Conservation (phyloP, 2,888 invertebrate genomes). For the Drosophila koepferae region DNA sequence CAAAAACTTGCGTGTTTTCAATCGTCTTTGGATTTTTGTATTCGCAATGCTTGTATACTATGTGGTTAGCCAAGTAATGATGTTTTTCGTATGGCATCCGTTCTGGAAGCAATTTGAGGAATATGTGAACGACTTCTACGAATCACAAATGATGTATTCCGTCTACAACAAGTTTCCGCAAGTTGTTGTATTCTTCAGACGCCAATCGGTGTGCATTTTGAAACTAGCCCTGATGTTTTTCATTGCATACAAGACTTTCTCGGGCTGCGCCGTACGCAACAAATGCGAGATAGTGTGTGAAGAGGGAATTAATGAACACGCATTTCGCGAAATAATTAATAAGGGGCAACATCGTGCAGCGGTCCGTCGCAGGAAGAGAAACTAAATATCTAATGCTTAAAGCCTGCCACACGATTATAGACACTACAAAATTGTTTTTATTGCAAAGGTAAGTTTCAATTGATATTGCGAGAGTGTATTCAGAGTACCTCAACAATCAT, state of each 20-base stretch:
- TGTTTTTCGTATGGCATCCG: background rate
- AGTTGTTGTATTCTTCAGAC: background rate
- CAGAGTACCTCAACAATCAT: background rate
- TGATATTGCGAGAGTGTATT: background rate
- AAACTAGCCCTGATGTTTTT: background rate
- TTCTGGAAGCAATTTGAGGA: fast-evolving
- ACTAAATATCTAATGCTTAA: no score
- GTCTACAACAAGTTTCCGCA: background rate
- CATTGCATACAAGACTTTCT: background rate
- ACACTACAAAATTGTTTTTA: no score
- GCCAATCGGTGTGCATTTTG: background rate
- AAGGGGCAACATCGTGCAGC: no score
- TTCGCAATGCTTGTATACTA: background rate
- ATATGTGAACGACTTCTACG: background rate
- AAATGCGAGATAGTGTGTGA: fast-evolving
- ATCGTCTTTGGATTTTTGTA: background rate
- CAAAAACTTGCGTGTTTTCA: background rate
- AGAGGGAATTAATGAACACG: background rate
- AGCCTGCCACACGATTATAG: background rate
- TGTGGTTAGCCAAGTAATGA: background rate
- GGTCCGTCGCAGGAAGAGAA: no score
- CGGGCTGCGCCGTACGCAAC: fast-evolving
- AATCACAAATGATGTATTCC: background rate
- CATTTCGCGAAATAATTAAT: no score
- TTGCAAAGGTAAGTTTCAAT: background rate